Percentiles rank a stretch among this genome's conserved stretches.
These are phyloP conservation scores for Oreotrochilus melanogaster DNA, from an alignment of 2,113 vertebrate genomes.

Conservation along the genomic window DNA sequence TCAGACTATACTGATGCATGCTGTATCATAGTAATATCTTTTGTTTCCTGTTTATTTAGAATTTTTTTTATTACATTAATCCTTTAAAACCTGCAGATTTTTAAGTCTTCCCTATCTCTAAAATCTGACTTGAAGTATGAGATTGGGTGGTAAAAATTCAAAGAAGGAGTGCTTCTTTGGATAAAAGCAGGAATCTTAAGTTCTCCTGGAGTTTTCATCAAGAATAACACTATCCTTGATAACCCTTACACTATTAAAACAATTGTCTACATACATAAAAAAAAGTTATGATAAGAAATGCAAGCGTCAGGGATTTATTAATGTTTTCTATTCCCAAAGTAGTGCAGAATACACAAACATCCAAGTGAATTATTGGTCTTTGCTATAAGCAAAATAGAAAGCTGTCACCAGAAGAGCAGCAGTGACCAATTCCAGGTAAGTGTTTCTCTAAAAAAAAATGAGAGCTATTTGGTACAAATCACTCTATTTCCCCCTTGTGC, in stretches of 20 bases:
- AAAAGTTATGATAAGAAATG: neutral
- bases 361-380: constrained; percentile 55
- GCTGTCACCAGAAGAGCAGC: constrained; percentile 23
- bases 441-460: constrained; percentile 25
- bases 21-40: neutral
- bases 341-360: constrained; percentile 31
- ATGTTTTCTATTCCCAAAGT: neutral
- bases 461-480: constrained; percentile 57
- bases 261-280: neutral
- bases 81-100: constrained; percentile 11
- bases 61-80: constrained; percentile 41
- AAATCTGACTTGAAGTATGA: constrained; percentile 28
- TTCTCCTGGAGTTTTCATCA: constrained; percentile 35
- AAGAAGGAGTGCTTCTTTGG: neutral
- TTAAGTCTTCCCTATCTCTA: neutral
- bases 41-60: constrained; percentile 21
- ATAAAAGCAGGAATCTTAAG: neutral
- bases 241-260: constrained; percentile 41
- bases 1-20: neutral
- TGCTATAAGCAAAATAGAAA: constrained; percentile 44
- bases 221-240: neutral
- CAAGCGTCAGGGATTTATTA: constrained; percentile 20
- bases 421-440: constrained; percentile 38
- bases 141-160: neutral
- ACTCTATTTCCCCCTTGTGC: constrained; percentile 12